Base-by-base conservation (phyloP, 2,797 vertebrate genomes). In the Cercopithecus petaurista region DNA sequence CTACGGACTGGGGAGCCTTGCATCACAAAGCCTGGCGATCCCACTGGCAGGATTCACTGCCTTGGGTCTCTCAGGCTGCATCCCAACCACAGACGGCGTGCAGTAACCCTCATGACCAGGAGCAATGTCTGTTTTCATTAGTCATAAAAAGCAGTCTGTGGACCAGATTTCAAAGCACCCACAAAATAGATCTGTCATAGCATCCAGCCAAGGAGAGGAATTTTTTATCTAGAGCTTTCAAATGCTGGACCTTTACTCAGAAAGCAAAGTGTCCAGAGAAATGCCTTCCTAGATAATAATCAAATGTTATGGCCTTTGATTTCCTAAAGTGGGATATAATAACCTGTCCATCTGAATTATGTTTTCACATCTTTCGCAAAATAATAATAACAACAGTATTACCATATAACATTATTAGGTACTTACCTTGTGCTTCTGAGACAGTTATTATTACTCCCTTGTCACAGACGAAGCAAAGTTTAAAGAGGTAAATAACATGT, bases 301-400 rank as follows among this genome's bases (percentile, higher is more conserved):
- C 85, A 93, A 90, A 64, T 50, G 82, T 67, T 89, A 86, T 55
- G 88, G 76, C 55, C 95, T 90, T 96, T 93, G 91, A 77, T 96
- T 98, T 97, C 94, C 77, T 89, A 90, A 97, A 88, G 24, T 80
- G 43, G 26, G 67, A 92, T 83, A 67, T 92, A 90, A 92, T 93
- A 93, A 90, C 85, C 64, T 96, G 43, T 84, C 43, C 39, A 61
- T 83, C 67, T 90, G 39, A 88, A 90, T n/a, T 89, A 24, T 48
- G 82, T 70, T 82, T 90, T 59, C 59, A 86, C 39, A 41, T 67
- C 88, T 64, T 94, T 95, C 75, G 3, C 61, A 82, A 97, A 95
- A 95, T 84, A 91, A 77, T 28, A 92, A 92, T 12, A 91, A 92
- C 50, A 91, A 73, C 39, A 90, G 48, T 33, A 88, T 43, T 41